Percentiles rank a stretch among this genome's conserved stretches.
Evolutionary conservation across 2,888 invertebrate genomes (phyloP).

Genomic region (Altica lythri): DNA sequence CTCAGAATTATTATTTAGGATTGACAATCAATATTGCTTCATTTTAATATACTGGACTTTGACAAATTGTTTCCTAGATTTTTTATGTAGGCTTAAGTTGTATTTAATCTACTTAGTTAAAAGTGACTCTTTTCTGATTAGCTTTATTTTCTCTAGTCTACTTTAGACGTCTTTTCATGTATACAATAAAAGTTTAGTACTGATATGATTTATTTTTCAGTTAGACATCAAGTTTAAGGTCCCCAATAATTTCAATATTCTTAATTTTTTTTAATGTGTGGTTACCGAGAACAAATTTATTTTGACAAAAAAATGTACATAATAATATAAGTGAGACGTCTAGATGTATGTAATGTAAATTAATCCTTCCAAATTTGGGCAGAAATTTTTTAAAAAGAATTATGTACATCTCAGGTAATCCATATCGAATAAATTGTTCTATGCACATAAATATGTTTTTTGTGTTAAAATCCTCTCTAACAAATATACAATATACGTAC

Average conservation of each 20-base stretch:
- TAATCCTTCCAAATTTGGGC: too few species aligned
- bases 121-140: background rate
- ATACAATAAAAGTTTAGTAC: too few species aligned
- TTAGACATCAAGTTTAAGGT: too few species aligned
- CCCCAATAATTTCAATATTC: too few species aligned
- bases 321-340: too few species aligned
- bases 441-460: constrained; percentile 25
- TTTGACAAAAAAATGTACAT: too few species aligned
- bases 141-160: constrained; percentile 10
- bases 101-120: background rate
- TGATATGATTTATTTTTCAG: too few species aligned
- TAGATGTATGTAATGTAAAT: too few species aligned
- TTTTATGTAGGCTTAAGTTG: background rate
- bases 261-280: too few species aligned
- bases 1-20: constrained; percentile 3
- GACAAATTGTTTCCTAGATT: background rate
- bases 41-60: constrained; percentile 1
- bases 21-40: constrained; percentile 8
- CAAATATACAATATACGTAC: constrained; percentile 32
- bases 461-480: constrained; percentile 40
- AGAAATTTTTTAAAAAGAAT: background rate
- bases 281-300: too few species aligned
- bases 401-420: constrained; percentile 39
- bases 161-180: background rate
- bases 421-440: constrained; percentile 34